A percentile compares a stretch with the other conserved stretches of the same genome.
Evolutionary conservation across 2,113 vertebrate genomes (phyloP).

Genomic region (Nipponia nippon): DNA sequence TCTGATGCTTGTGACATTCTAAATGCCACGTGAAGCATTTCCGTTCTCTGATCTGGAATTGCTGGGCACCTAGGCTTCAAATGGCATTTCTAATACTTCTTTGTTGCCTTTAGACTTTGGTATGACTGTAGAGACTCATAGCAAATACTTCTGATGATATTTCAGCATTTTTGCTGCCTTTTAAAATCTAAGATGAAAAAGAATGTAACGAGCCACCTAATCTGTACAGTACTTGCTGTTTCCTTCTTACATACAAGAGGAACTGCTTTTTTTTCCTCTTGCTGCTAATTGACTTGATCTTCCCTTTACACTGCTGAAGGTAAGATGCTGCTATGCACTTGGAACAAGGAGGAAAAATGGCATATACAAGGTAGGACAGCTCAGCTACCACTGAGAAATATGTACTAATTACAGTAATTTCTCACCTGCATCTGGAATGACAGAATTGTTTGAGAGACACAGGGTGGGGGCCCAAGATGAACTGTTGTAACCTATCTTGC

Average conservation of each 20-base stretch:
- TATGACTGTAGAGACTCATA: neutral
- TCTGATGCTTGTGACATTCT: neutral
- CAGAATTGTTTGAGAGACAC: neutral
- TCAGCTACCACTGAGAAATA: neutral
- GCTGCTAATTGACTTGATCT: neutral
- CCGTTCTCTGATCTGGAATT: neutral
- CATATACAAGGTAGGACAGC: neutral
- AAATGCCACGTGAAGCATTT: neutral
- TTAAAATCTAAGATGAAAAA: constrained; percentile 23
- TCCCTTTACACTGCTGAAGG: neutral
- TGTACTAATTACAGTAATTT: neutral
- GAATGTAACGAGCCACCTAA: neutral
- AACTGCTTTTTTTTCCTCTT: neutral
- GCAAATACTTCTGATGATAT: neutral
- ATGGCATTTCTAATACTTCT: neutral
- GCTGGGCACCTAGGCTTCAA: neutral
- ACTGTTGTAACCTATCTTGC: neutral
- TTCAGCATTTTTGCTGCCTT: constrained; percentile 22
- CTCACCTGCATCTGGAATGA: neutral
- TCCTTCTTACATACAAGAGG: neutral
- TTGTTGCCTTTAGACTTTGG: neutral
- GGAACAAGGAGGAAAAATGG: neutral
- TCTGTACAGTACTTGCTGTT: neutral
- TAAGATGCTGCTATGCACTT: neutral
- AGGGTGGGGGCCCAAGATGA: neutral